These are phyloP conservation scores for Drosophila pseudoobscura DNA, from an alignment of 1,140 invertebrate genomes.

Conservation along the genomic window DNA sequence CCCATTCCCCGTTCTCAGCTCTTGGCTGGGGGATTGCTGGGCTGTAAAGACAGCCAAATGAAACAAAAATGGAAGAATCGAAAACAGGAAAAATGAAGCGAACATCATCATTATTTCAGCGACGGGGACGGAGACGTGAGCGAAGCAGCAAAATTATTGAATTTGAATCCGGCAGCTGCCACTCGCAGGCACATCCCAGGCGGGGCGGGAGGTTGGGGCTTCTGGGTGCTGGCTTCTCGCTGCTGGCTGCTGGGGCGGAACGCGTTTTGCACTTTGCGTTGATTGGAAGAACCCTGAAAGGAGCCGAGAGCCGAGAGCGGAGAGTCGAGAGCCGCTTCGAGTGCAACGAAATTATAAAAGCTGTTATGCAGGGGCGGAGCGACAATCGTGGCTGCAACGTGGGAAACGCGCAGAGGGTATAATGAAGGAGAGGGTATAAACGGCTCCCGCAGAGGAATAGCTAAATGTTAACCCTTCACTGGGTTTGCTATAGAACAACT, in stretches of 20 bases:
- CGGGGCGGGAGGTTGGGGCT: neutral
- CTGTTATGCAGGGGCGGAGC: conserved; percentile 21
- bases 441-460: too few species aligned
- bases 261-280: conserved; percentile 46
- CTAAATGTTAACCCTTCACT: too few species aligned
- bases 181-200: conserved; percentile 30
- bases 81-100: conserved; percentile 46
- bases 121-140: conserved; percentile 16
- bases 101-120: conserved; percentile 51
- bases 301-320: neutral
- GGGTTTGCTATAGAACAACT: too few species aligned
- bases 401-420: neutral
- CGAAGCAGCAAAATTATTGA: conserved; percentile 56
- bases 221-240: neutral
- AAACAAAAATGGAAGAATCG: conserved; percentile 52
- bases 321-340: neutral
- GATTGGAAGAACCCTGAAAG: conserved; percentile 54
- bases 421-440: neutral
- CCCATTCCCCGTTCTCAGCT: neutral
- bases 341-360: conserved; percentile 39
- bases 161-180: conserved; percentile 62
- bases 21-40: neutral
- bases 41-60: conserved; percentile 16
- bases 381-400: neutral
- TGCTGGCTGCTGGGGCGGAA: conserved; percentile 15